Conservation (phyloP, 2,888 invertebrate genomes). For the Scaptomyza parva region DNA sequence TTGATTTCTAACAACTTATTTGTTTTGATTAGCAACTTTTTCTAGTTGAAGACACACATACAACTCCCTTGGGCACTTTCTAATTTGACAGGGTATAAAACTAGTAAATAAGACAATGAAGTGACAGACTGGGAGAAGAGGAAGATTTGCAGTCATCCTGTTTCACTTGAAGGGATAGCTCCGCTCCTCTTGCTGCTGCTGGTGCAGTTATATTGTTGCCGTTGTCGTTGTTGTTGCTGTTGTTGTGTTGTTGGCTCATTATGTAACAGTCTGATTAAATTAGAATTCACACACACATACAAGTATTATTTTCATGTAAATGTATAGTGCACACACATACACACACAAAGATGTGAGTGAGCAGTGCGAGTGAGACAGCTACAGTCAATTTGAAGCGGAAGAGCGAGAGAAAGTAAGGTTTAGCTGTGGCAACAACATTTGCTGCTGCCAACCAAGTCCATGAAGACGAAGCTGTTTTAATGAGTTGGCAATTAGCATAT, state of each 20-base stretch:
- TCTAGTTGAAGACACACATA: neutral
- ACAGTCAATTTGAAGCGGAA: constrained; percentile 6
- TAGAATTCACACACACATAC: constrained; percentile 60
- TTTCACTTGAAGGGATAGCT: constrained; percentile 29
- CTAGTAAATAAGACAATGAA: constrained; percentile 44
- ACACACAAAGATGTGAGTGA: neutral
- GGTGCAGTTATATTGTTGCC: neutral
- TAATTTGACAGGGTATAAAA: constrained; percentile 32
- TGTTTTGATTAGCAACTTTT: neutral
- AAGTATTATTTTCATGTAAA: constrained; percentile 61
- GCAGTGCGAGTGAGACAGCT: constrained; percentile 6
- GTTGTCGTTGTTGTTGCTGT: constrained; percentile 19
- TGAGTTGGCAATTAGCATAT: constrained; percentile 78
- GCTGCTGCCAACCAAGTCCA: constrained; percentile 45
- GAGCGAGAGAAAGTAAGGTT: constrained; percentile 3
- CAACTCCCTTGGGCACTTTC: neutral
- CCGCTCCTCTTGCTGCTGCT: no score
- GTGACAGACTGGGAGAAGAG: constrained; percentile 35
- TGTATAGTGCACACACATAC: constrained; percentile 38
- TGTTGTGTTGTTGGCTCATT: constrained; percentile 64
- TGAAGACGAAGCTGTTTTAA: constrained; percentile 77
- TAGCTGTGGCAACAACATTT: constrained; percentile 40
- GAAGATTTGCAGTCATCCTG: constrained; percentile 38
- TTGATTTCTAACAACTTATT: neutral
- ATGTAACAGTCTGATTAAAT: constrained; percentile 77